Percentiles rank a stretch among this genome's conserved stretches.
Evolutionary conservation across 2,797 vertebrate species (phyloP).

Genomic region (Gymnoscopelus braueri): DNA sequence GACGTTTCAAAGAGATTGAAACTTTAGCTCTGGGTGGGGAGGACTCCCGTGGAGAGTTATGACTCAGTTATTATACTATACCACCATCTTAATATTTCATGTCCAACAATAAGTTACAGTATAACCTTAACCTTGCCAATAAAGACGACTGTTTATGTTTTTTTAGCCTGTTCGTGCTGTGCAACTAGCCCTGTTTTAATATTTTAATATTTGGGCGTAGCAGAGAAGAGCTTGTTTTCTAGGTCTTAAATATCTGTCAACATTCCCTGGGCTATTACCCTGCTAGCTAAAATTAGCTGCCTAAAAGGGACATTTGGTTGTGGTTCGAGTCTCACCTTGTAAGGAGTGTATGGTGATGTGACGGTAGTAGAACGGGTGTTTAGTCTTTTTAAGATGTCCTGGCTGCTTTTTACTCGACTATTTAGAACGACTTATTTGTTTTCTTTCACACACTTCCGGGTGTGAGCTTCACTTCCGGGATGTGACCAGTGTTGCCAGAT

Average conservation of each 20-base stretch:
- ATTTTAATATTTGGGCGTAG: no score
- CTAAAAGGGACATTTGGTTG: background rate
- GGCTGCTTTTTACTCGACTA: conserved; percentile 18
- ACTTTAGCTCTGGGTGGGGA: background rate
- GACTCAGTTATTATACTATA: background rate
- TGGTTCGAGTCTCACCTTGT: conserved; percentile 51
- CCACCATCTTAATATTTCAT: no score
- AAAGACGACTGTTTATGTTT: no score
- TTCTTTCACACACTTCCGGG: conserved; percentile 73
- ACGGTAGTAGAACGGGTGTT: background rate
- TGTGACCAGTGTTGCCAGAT: conserved; percentile 41
- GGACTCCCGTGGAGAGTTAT: background rate
- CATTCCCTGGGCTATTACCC: background rate
- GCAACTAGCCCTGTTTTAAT: no score
- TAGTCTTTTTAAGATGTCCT: conserved; percentile 17
- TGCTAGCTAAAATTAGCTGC: background rate
- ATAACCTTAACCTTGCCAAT: no score
- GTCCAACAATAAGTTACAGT: no score
- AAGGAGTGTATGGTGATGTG: background rate
- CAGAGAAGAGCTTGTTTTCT: conserved; percentile 10
- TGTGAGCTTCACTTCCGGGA: conserved; percentile 67
- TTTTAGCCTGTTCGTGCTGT: no score
- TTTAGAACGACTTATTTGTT: conserved; percentile 64
- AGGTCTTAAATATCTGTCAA: background rate
- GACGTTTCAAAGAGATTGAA: background rate